Evolutionary conservation across 2,888 invertebrate species (phyloP).

Genomic region (Smittia aterrima): DNA sequence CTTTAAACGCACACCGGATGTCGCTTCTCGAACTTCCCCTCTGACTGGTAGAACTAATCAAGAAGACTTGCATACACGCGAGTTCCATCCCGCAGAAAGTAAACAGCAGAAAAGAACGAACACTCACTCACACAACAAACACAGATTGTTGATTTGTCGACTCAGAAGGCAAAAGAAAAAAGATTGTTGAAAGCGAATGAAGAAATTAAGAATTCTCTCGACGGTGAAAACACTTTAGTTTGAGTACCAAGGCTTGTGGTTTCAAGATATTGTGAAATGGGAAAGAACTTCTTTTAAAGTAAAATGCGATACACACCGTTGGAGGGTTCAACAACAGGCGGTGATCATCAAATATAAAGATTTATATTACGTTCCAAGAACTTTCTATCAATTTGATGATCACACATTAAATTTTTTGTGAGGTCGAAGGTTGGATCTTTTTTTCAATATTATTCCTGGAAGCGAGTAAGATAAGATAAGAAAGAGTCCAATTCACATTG

Average conservation of each 20-base stretch:
- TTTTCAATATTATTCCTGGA: neutral
- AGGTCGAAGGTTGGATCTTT: neutral
- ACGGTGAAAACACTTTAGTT: neutral
- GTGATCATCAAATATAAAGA: constrained; percentile 13
- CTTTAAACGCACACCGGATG: constrained; percentile 40
- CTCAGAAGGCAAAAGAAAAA: constrained; percentile 2
- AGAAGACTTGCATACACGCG: neutral
- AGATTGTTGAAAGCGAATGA: neutral
- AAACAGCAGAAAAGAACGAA: neutral
- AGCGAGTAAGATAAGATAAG: neutral
- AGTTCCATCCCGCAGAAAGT: neutral
- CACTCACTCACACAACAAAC: neutral
- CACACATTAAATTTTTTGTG: neutral
- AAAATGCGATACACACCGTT: constrained; percentile 27
- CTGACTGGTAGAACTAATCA: neutral
- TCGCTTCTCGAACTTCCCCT: constrained; percentile 41
- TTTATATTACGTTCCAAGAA: neutral
- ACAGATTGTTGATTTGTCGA: neutral
- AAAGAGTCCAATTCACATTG: neutral
- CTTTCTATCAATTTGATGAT: neutral
- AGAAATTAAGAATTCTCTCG: constrained; percentile 24
- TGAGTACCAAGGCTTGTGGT: neutral
- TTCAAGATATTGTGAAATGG: neutral
- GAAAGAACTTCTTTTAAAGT: neutral
- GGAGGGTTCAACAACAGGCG: constrained; percentile 15